Evolutionary conservation across 30 jellyfish, hydroid and myxozoan genomes (phyloP).

Genomic region (Turritopsis rubra): DNA sequence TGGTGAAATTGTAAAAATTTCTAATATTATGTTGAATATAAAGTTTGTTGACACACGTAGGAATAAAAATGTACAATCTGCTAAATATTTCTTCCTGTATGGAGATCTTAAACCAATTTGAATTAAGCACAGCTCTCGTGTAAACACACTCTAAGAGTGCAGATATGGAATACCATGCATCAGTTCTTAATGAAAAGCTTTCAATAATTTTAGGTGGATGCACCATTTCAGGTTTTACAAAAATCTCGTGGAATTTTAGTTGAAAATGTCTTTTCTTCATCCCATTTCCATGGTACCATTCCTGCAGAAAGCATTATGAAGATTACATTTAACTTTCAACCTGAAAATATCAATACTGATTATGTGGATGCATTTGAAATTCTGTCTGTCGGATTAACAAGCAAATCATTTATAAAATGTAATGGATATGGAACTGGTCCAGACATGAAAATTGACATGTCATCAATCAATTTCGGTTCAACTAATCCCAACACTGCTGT

Average conservation of each 20-base stretch:
- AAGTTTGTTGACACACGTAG: too few species aligned
- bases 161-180: too few species aligned
- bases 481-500: constrained; percentile 31
- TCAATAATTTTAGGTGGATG: constrained; percentile 51
- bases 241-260: constrained; percentile 54
- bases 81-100: too few species aligned
- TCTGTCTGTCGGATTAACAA: constrained; percentile 62
- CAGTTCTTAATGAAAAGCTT: not conserved
- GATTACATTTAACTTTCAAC: constrained; percentile 46
- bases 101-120: too few species aligned
- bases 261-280: constrained; percentile 61
- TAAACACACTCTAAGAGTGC: too few species aligned
- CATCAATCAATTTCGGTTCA: constrained; percentile 59
- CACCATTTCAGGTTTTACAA: constrained; percentile 78
- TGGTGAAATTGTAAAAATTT: too few species aligned
- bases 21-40: too few species aligned
- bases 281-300: constrained; percentile 75
- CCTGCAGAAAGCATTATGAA: constrained; percentile 47
- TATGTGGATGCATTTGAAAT: constrained; percentile 67
- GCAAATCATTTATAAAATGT: constrained; percentile 45
- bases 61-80: too few species aligned
- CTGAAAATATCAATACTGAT: constrained; percentile 32
- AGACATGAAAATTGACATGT: constrained; percentile 27
- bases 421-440: constrained; percentile 62
- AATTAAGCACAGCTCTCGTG: too few species aligned